Conservation (phyloP, 2,888 invertebrate genomes). For the Drosophila melanocephala region DNA sequence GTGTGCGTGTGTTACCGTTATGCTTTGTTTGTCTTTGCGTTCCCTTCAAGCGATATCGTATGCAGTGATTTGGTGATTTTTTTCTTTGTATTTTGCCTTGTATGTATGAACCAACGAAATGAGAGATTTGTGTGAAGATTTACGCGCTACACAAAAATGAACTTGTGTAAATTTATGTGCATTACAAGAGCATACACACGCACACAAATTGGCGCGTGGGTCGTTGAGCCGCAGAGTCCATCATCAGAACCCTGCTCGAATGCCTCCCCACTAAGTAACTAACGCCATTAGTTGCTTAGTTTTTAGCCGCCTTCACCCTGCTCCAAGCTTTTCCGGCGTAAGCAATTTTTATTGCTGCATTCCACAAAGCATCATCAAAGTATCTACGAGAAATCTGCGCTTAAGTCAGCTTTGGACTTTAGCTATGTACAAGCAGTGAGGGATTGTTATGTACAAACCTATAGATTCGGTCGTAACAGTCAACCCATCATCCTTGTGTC, state of each 20-base stretch:
- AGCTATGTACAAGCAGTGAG: constrained; percentile 10
- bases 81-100: neutral
- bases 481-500: constrained; percentile 1
- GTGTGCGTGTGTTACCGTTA: constrained; percentile 3
- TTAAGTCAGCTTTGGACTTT: constrained; percentile 51
- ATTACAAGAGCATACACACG: constrained; percentile 45
- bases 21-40: constrained; percentile 47
- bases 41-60: constrained; percentile 43
- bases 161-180: constrained; percentile 75
- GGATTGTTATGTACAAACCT: neutral
- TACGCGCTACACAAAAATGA: constrained; percentile 72
- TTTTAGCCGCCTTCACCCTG: constrained; percentile 17
- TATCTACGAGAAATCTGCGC: constrained; percentile 54
- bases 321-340: neutral
- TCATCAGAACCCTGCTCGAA: constrained; percentile 11
- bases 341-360: constrained; percentile 73
- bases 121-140: constrained; percentile 76
- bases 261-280: constrained; percentile 58
- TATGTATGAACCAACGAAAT: constrained; percentile 51
- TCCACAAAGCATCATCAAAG: constrained; percentile 66
- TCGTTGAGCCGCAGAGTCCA: neutral
- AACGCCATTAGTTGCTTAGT: constrained; percentile 70
- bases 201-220: neutral
- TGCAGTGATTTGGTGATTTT: constrained; percentile 32
- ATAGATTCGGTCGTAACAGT: neutral